Evolutionary conservation across 2,113 vertebrate species (phyloP).

Genomic region (Panthera uncia): DNA sequence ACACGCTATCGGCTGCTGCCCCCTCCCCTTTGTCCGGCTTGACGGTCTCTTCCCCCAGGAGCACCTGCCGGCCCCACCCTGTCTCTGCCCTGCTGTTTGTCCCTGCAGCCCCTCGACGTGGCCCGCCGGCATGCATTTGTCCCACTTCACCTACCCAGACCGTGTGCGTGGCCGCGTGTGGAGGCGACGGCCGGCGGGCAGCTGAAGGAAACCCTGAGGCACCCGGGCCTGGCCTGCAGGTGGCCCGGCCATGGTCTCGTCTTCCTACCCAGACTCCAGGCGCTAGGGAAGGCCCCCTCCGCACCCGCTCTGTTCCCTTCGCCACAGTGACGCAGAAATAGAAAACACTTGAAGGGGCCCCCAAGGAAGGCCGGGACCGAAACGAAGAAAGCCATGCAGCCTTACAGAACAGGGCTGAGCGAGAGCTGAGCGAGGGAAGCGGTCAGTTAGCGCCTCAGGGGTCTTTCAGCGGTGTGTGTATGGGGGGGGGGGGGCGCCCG

Average conservation of each 20-base stretch:
- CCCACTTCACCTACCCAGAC: not conserved
- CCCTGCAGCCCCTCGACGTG: not conserved
- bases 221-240: not conserved
- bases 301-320: not conserved
- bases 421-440: too few species aligned
- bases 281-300: not conserved
- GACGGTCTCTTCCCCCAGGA: not conserved
- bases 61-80: too few species aligned
- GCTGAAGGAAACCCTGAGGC: not conserved
- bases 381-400: accelerated
- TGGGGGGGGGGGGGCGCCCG: not conserved
- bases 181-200: not conserved
- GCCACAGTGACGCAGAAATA: not conserved
- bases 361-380: not conserved
- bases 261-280: not conserved
- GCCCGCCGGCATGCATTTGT: accelerated
- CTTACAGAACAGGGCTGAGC: accelerated
- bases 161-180: not conserved
- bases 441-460: not conserved
- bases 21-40: not conserved
- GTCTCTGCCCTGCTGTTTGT: not conserved
- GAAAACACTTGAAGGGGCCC: not conserved
- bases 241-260: not conserved
- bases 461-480: too few species aligned
- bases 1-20: too few species aligned